Conservation (phyloP, 1,140 invertebrate species). For the Xylocopa sonorina region DNA sequence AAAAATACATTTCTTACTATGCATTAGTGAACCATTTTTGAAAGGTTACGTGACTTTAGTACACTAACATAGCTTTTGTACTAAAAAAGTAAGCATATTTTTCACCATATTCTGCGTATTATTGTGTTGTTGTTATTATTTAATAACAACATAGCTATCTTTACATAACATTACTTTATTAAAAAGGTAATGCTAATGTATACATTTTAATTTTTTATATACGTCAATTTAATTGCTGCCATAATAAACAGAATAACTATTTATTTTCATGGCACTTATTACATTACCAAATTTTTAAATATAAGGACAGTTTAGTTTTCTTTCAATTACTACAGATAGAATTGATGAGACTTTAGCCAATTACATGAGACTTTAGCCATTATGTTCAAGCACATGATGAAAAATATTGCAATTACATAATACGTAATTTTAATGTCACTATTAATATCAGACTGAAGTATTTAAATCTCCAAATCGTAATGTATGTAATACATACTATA, state of each 20-base stretch:
- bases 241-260: neutral
- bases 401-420: neutral
- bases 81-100: neutral
- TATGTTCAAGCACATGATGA: neutral
- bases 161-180: too few species aligned
- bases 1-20: neutral
- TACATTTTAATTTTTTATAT: neutral
- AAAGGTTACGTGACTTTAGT: neutral
- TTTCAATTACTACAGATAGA: too few species aligned
- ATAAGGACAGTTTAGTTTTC: too few species aligned
- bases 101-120: neutral
- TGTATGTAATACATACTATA: too few species aligned
- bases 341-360: too few species aligned
- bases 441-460: neutral
- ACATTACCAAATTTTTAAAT: neutral
- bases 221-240: neutral
- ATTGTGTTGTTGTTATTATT: neutral
- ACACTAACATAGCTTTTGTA: neutral
- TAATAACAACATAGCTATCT: neutral
- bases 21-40: neutral
- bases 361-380: too few species aligned
- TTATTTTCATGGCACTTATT: too few species aligned
- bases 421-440: too few species aligned
- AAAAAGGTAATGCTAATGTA: too few species aligned
- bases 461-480: too few species aligned